phyloP scores from a whole-genome alignment of 2,797 vertebrate genomes.

The Ctenopoma multispine region DNA sequence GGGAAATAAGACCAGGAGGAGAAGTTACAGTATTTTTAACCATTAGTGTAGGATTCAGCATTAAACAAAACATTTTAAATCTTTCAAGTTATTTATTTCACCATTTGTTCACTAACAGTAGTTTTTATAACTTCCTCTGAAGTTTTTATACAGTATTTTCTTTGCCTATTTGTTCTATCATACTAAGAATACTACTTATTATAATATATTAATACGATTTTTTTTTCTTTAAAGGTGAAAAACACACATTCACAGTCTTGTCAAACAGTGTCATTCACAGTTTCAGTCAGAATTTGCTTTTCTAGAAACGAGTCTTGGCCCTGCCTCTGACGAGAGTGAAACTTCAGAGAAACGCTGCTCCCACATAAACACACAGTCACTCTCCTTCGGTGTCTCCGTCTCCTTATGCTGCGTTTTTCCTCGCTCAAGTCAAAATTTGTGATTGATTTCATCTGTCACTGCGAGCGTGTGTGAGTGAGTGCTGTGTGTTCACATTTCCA shows the following conservation, averaged over 20 bases:
- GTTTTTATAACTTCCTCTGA: neutral
- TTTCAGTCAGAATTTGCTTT: slow-evolving; percentile 1
- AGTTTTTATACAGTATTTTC: neutral
- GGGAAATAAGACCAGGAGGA: slow-evolving; percentile 39
- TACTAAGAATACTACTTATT: too few species aligned
- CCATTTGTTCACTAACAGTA: neutral
- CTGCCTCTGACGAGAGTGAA: slow-evolving; percentile 17
- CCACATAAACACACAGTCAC: slow-evolving; percentile 46
- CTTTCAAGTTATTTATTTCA: neutral
- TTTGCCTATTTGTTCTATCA: too few species aligned
- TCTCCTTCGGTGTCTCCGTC: slow-evolving; percentile 18
- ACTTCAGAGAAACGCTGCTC: slow-evolving; percentile 15
- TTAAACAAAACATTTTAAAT: neutral
- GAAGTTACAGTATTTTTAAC: neutral
- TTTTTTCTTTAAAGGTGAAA: neutral
- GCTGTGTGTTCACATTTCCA: slow-evolving; percentile 70
- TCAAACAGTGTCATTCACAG: neutral
- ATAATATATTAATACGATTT: too few species aligned
- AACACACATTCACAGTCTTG: neutral
- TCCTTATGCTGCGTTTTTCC: slow-evolving; percentile 31
- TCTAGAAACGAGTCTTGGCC: neutral
- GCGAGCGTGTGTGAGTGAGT: slow-evolving; percentile 51
- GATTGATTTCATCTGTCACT: slow-evolving; percentile 78
- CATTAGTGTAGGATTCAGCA: neutral
- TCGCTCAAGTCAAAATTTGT: slow-evolving; percentile 57